Base-by-base conservation (phyloP, 1,140 invertebrate species). In the Papilio dardanus region DNA sequence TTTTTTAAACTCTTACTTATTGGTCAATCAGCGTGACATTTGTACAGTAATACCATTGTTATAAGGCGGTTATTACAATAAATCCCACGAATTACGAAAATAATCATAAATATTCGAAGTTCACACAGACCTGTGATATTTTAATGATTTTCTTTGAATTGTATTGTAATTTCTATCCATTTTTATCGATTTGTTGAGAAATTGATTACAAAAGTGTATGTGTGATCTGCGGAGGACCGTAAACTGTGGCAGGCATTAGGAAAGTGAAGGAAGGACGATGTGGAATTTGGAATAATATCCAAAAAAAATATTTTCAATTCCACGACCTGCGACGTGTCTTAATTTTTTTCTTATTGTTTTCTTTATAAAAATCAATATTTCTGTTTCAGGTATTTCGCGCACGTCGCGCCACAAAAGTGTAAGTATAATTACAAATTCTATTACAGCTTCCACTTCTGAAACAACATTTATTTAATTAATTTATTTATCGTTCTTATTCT, bases 1-100 rank as follows among this genome's bases (percentile, higher is more conserved):
- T 93, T 93, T 93, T 93, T 92, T 88, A 86, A 90, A 90, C 88
- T 90, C 87, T 92, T 86, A 88, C 89, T 92, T 92, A 88, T 93
- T 92, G 92, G 89, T 88, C 89, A 93, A 92, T 93, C 87, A 85
- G 81, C 79, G 81, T 92, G 88, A 91, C 88, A 90, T 90, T 90
- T 92, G 83, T 88, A 88, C 86, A 83, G 84, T 85, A 78, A 66
- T 79, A 81, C 83, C 78, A 78, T 79, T 80, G 74, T 81, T 87
- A 82, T 81, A 81, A 81, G 78, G 71, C 80, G 75, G 76, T 74
- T 79, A 79, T 82, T 83, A 81, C 79, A 80, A 79, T 80, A 79
- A 79, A 42, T 35, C 24, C 30, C 31, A 8, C 14, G 35, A 21
- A 5, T 40, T 21, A 73, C 3, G 33, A 73, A 73, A 73, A 73